Base-by-base conservation (phyloP, 2,797 vertebrate species). In the Myotis vivesi region DNA sequence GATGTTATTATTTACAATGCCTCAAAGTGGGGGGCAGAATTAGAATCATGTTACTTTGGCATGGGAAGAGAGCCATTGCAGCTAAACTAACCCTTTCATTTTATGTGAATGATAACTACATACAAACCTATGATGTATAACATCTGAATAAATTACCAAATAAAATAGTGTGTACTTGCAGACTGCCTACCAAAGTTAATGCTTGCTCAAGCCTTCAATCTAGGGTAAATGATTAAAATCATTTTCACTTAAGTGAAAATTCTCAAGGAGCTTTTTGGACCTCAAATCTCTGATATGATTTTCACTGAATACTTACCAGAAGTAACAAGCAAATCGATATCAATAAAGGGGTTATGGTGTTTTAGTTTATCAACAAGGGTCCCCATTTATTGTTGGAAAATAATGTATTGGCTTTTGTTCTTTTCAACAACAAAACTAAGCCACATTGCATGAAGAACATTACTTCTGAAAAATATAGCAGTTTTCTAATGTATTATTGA, bases 1-100 rank as follows among this genome's bases (percentile, higher is more conserved):
- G 68, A 84, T 87, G 92, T 95, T 94, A 95, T 96, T 94, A 88
- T 96, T 96, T 97, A 87, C 62, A 57, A 7, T 92, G 76, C 66
- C 72, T 94, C 59, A 55, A 84, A 82, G 25, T 95, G 36, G 33
- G 64, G 53, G n/a, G 80, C 75, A 75, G 88, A 86, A 86, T 84
- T 76, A 90, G 77, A 89, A 86, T 79, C 36, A 46, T 49, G 72
- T 49, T 46, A 66, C 2, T 0, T 28, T 66, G 87, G n/a, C 28
- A 68, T 12, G 0, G 0, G 64, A 92, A 88, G 94, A 91, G 87
- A 89, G 49, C 72, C n/a, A 20, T 53, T 72, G 33, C 16, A 36
- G 25, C 49, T 91, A 86, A 89, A 57, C 22, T 51, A 87, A 87
- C 51, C 33, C 30, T 93, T 83, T 93, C 36, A 86, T 94, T 96